phyloP scores from a whole-genome alignment of 1,140 invertebrate genomes.

The Pteromalus puparum region DNA sequence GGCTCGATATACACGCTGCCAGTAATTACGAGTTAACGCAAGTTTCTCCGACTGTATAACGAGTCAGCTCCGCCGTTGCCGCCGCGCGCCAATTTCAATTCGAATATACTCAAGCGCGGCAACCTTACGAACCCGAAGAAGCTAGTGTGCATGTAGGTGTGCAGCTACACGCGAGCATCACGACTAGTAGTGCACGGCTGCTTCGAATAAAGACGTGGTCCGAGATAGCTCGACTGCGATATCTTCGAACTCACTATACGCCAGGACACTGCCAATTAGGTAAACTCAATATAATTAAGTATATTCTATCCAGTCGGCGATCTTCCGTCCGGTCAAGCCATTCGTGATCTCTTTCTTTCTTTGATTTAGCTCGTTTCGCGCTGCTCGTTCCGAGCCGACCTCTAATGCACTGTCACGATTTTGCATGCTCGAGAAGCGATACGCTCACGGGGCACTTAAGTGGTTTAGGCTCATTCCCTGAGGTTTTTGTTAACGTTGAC shows the following conservation, averaged over 20 bases:
- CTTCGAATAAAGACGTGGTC: slow-evolving; percentile 57
- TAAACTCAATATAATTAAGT: slow-evolving; percentile 65
- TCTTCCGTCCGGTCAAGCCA: slow-evolving; percentile 47
- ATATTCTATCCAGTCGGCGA: slow-evolving; percentile 58
- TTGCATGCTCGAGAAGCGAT: not conserved
- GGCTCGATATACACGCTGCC: slow-evolving; percentile 42
- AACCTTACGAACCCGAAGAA: slow-evolving; percentile 14
- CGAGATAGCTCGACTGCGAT: slow-evolving; percentile 55
- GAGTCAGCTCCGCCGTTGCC: slow-evolving; percentile 25
- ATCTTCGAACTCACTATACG: slow-evolving; percentile 42
- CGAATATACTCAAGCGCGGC: slow-evolving; percentile 32
- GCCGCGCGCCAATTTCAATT: slow-evolving; percentile 56
- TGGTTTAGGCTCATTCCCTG: too few relatives aligned
- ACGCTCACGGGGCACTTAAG: too few relatives aligned
- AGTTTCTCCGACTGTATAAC: slow-evolving; percentile 40
- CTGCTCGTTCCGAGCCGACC: not conserved
- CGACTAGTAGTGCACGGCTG: not conserved
- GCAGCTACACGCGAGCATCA: not conserved
- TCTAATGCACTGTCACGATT: slow-evolving; percentile 33
- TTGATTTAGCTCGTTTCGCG: slow-evolving; percentile 8
- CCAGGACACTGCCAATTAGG: slow-evolving; percentile 59
- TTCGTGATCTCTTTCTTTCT: slow-evolving; percentile 46
- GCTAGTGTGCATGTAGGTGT: not conserved
- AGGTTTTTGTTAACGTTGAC: not conserved
- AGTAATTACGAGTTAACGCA: slow-evolving; percentile 56